These are phyloP conservation scores for Theonella swinhoei DNA, from an alignment of 37 sponge, comb jelly and placozoan species.

Conservation along the genomic window DNA sequence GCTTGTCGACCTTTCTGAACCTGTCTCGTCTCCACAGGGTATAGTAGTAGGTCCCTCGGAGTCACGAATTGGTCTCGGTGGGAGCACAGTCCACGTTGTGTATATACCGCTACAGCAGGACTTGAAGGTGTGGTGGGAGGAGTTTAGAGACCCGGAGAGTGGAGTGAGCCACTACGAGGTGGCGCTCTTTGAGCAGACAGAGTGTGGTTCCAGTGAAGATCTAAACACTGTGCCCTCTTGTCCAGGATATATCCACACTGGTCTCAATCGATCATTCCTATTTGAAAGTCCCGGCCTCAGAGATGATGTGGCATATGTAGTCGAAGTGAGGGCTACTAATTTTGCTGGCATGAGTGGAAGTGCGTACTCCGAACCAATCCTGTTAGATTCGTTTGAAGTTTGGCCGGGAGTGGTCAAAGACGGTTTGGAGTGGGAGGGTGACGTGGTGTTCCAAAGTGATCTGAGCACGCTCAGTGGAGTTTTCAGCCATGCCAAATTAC, in stretches of 20 bases:
- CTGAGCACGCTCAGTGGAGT: slow-evolving; percentile 49
- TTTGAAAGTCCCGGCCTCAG: slow-evolving; percentile 20
- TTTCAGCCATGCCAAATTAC: slow-evolving; percentile 57
- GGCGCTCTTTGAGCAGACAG: slow-evolving; percentile 21
- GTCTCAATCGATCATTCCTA: background rate
- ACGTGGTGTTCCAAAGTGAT: slow-evolving; percentile 69
- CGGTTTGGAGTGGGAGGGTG: slow-evolving; percentile 73
- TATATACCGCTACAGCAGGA: slow-evolving; percentile 17
- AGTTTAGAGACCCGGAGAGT: slow-evolving; percentile 71
- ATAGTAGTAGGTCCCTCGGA: background rate
- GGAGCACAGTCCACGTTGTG: slow-evolving; percentile 10
- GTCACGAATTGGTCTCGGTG: slow-evolving; percentile 9
- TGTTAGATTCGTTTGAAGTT: slow-evolving; percentile 21
- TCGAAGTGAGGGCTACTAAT: slow-evolving; percentile 57
- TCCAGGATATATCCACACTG: slow-evolving; percentile 3
- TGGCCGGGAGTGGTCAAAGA: slow-evolving; percentile 71
- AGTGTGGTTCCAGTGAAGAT: slow-evolving; percentile 26
- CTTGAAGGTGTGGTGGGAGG: slow-evolving; percentile 50
- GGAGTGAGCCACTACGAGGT: slow-evolving; percentile 66
- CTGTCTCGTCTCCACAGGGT: background rate
- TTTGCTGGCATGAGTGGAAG: slow-evolving; percentile 44
- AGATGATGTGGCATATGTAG: slow-evolving; percentile 44
- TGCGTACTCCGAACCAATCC: slow-evolving; percentile 52
- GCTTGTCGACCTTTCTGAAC: slow-evolving; percentile 73
- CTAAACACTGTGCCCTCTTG: background rate